These are phyloP conservation scores for Glaucomys volans DNA, from an alignment of 2,113 vertebrate genomes.

Conservation along the genomic window DNA sequence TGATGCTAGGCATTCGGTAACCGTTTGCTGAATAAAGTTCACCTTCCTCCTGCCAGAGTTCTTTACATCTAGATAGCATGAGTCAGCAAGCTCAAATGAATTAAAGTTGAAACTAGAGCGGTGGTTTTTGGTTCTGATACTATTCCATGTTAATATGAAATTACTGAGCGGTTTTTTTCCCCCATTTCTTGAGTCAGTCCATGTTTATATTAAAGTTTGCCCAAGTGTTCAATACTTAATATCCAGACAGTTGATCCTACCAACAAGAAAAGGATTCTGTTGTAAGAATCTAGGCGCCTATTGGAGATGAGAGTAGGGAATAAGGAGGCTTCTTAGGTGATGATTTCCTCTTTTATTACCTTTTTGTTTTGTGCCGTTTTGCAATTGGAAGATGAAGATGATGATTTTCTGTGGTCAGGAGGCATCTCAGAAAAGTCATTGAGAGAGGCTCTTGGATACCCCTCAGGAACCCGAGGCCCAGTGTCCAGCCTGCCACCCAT, in stretches of 20 bases:
- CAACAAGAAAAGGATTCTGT: conserved; percentile 39
- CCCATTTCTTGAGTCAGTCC: background rate
- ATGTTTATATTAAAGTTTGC: conserved; percentile 49
- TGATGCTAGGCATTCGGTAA: conserved; percentile 28
- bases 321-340: background rate
- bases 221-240: background rate
- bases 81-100: conserved; percentile 41
- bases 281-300: background rate
- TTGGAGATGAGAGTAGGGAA: background rate
- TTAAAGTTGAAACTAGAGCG: background rate
- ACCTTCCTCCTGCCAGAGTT: background rate
- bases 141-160: background rate
- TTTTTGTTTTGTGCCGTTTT: conserved; percentile 49
- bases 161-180: background rate
- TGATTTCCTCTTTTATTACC: background rate
- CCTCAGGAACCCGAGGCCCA: background rate
- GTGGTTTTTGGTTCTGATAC: background rate
- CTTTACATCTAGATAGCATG: background rate
- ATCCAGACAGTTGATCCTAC: background rate
- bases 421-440: conserved; percentile 36
- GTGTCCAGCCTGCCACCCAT: background rate
- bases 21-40: conserved; percentile 42
- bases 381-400: conserved; percentile 48
- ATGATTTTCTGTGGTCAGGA: background rate
- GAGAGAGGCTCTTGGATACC: conserved; percentile 25